Conservation (phyloP, 23 tunicate species). For the Trididemnum miniatum region DNA sequence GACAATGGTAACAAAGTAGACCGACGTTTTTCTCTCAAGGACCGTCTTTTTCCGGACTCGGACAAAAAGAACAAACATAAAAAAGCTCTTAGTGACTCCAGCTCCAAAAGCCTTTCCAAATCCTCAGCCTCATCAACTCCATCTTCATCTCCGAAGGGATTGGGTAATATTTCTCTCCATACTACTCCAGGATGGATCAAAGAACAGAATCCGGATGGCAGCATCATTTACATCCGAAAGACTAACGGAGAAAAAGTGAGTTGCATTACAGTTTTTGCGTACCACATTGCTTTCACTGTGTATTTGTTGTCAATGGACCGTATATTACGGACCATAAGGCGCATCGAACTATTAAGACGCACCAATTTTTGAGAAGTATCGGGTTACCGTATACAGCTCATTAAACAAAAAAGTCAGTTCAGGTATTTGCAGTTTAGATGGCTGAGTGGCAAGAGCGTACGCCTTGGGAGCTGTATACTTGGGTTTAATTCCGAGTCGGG, state of each 20-base stretch:
- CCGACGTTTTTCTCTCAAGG: not conserved
- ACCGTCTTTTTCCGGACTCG: slow-evolving; percentile 26
- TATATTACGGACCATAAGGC: too few relatives aligned
- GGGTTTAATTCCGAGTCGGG: too few relatives aligned
- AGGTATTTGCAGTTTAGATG: too few relatives aligned
- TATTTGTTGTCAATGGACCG: too few relatives aligned
- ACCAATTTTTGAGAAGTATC: too few relatives aligned
- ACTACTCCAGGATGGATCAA: slow-evolving; percentile 47
- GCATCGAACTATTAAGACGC: too few relatives aligned
- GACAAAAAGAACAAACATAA: slow-evolving; percentile 41
- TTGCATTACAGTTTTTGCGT: not conserved
- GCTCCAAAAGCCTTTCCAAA: not conserved
- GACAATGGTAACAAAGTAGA: not conserved
- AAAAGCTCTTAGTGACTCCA: slow-evolving; percentile 26
- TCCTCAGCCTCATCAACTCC: not conserved
- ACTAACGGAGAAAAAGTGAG: slow-evolving; percentile 84
- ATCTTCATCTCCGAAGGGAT: slow-evolving; percentile 7
- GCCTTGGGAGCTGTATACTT: too few relatives aligned
- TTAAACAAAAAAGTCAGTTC: too few relatives aligned
- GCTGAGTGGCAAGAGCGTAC: too few relatives aligned
- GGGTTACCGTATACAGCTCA: too few relatives aligned
- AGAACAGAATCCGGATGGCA: slow-evolving; percentile 67
- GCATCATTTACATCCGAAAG: slow-evolving; percentile 46
- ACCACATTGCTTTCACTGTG: too few relatives aligned
- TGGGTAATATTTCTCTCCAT: not conserved